Conservation (phyloP, 2,113 vertebrate genomes). For the Phycodurus eques region DNA sequence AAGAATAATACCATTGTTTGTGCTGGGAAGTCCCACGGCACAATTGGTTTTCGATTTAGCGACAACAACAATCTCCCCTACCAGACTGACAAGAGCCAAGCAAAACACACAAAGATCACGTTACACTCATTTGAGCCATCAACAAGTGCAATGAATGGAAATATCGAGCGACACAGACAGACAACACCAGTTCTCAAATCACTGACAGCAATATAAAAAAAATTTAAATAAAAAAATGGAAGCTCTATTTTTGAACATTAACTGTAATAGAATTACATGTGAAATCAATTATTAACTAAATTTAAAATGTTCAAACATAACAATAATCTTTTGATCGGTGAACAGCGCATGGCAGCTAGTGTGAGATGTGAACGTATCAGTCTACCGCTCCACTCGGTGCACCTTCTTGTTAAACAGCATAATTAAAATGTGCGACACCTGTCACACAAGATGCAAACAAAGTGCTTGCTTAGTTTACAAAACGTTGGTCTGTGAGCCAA, state of each 20-base stretch:
- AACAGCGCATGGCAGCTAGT: no score
- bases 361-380: no score
- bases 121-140: conserved; percentile 29
- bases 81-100: conserved; percentile 4
- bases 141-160: neutral
- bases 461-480: neutral
- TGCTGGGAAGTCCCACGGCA: neutral
- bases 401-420: neutral
- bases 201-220: neutral
- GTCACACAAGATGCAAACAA: no score
- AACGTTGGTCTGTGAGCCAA: neutral
- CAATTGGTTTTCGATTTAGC: neutral
- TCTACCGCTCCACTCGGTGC: neutral
- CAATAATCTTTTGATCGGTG: no score
- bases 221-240: neutral
- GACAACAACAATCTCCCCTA: conserved; percentile 18
- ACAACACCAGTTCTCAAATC: neutral
- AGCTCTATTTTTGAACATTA: neutral
- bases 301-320: neutral
- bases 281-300: neutral
- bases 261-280: neutral
- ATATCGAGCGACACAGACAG: neutral
- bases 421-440: neutral
- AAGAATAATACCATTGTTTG: neutral
- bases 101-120: conserved; percentile 33